Base-by-base conservation (phyloP, 2,113 vertebrate genomes). In the Halichoerus grypus region DNA sequence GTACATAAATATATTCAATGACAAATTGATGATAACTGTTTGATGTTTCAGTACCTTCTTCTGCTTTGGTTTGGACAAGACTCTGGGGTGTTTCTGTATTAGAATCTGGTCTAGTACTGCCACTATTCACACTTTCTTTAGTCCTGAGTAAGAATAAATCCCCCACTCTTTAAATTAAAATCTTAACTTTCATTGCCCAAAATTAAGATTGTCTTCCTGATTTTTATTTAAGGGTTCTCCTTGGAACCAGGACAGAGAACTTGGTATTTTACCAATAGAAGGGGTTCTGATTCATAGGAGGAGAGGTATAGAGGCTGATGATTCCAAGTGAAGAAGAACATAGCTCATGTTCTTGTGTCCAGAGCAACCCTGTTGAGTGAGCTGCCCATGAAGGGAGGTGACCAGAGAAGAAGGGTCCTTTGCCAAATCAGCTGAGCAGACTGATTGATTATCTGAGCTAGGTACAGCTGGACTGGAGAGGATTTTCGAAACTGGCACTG, bases 191-290 rank as follows among this genome's bases (percentile, higher is more conserved):
- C 49, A 2, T 36, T 85, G 13, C 11, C 24, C 24, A 0, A 85
- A 83, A 95, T 81, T 51, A 81, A 81, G 42, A 59, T 19, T 57
- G 1, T 53, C 80, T 85, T 65, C 36, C 14, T 94, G 36, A 77
- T 80, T 93, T 97, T 91, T 55, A 77, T 42, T 42, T 93, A 85
- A 94, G 46, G 12, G 0, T 22, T 83, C n/a, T 90, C 61, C 71
- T 95, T 92, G 67, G 65, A 76, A 8, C 31, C 10, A 63, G 33
- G 24, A 76, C 61, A 95, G 72, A 92, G n/a, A 92, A 57, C 19
- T 31, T 88, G 14, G 26, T 65, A 82, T 92, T 90, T 97, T 67
- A 83, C 53, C 28, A 74, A 28, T 36, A 63, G 46, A 97, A 88
- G 76, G 36, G 1, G 5, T 82, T 95, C 96, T 33, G 67, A 19